Conservation (phyloP, 2,797 vertebrate genomes). For the Enteromius paludinosus region DNA sequence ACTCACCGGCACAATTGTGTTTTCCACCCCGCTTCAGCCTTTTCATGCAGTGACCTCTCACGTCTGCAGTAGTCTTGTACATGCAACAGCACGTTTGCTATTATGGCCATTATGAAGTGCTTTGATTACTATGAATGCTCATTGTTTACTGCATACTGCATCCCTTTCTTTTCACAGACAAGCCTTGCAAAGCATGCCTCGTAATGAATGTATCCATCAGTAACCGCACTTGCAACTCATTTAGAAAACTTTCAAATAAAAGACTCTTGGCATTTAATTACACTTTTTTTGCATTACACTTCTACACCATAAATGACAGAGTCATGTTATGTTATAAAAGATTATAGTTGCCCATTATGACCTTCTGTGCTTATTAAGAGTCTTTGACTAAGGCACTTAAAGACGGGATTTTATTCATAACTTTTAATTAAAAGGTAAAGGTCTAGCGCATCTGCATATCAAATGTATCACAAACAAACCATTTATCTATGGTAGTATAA, state of each 20-base stretch:
- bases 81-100: neutral
- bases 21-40: constrained; percentile 17
- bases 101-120: constrained; percentile 21
- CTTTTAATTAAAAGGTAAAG: neutral
- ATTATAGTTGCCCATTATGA: neutral
- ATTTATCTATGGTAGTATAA: neutral
- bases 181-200: neutral
- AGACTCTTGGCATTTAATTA: neutral
- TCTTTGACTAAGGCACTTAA: constrained; percentile 13
- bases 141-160: neutral
- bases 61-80: constrained; percentile 4
- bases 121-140: constrained; percentile 15
- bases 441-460: neutral
- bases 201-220: neutral
- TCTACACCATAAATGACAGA: neutral
- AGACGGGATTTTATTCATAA: constrained; percentile 11
- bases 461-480: neutral
- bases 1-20: constrained; percentile 6
- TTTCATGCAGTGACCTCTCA: constrained; percentile 16
- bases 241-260: neutral
- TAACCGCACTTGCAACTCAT: neutral
- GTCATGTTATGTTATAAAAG: neutral
- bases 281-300: neutral
- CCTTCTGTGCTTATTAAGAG: neutral
- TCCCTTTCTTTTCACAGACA: neutral